A percentile compares a stretch with the other conserved stretches of the same genome.
Evolutionary conservation across 2,888 invertebrate genomes (phyloP).

Genomic region (Tenthredo distinguenda): DNA sequence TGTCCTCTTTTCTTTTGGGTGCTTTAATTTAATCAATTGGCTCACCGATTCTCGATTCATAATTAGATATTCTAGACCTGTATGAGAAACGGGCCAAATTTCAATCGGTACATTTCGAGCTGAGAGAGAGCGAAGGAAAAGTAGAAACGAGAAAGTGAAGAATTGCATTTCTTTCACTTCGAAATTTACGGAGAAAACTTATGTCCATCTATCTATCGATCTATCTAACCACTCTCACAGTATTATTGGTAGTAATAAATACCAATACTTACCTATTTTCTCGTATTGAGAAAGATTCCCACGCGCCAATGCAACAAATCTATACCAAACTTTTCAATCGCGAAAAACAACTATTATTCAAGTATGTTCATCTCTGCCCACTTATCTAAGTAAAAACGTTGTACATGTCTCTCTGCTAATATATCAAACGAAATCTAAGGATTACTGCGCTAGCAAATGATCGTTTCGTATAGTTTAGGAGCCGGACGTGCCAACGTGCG

Average conservation of each 20-base stretch:
- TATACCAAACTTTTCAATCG: background rate
- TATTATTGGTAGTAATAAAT: background rate
- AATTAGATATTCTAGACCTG: background rate
- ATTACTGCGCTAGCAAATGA: background rate
- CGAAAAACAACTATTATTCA: background rate
- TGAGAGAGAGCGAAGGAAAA: constrained; percentile 33
- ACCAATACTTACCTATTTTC: background rate
- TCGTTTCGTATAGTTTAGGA: background rate
- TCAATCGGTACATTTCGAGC: background rate
- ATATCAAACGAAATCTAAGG: background rate
- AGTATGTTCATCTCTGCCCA: background rate
- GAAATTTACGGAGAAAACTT: constrained; percentile 8
- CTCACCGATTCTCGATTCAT: background rate
- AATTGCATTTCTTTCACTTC: constrained; percentile 27
- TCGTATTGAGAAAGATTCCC: no score
- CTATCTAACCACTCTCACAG: background rate
- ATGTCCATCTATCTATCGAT: background rate
- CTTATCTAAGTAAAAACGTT: background rate
- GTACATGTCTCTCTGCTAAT: background rate
- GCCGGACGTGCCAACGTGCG: background rate
- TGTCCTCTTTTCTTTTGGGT: background rate
- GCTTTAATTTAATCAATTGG: background rate
- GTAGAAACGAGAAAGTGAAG: constrained; percentile 33
- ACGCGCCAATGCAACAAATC: no score
- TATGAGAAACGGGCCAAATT: constrained; percentile 26